Evolutionary conservation across 2,113 vertebrate genomes (phyloP).

Genomic region (Trogon melanurus): DNA sequence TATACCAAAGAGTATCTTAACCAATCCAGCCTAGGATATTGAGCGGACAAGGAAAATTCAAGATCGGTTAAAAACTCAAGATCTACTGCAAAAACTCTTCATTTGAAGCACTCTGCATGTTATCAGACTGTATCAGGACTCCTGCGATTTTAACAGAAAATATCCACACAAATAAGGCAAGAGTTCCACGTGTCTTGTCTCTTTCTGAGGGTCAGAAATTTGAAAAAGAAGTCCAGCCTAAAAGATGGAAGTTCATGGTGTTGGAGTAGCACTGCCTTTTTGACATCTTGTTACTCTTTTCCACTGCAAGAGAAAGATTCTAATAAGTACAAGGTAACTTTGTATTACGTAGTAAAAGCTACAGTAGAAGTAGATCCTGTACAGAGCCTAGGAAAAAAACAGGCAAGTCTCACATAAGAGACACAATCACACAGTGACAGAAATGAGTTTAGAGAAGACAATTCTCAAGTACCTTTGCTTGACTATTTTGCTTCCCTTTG

Average conservation of each 20-base stretch:
- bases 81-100: not conserved
- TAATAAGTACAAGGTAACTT: not conserved
- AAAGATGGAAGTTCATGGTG: not conserved
- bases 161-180: not conserved
- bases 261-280: not conserved
- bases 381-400: not conserved
- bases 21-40: not conserved
- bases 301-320: not conserved
- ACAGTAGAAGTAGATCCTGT: not conserved
- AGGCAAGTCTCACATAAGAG: not conserved
- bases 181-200: not conserved
- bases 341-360: not conserved
- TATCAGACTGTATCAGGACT: not conserved
- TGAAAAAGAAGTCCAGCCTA: not conserved
- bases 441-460: not conserved
- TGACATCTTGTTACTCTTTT: not conserved
- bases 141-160: not conserved
- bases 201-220: not conserved
- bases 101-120: not conserved
- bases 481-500: slow-evolving; percentile 36
- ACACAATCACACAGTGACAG: not conserved
- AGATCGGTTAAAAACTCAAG: not conserved
- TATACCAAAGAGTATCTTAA: not conserved
- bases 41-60: not conserved
- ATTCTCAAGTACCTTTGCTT: slow-evolving; percentile 52